Evolutionary conservation across 1,140 invertebrate species (phyloP), one percentile per base, ranked within the genome.

Genomic region (Euschistus heros): DNA sequence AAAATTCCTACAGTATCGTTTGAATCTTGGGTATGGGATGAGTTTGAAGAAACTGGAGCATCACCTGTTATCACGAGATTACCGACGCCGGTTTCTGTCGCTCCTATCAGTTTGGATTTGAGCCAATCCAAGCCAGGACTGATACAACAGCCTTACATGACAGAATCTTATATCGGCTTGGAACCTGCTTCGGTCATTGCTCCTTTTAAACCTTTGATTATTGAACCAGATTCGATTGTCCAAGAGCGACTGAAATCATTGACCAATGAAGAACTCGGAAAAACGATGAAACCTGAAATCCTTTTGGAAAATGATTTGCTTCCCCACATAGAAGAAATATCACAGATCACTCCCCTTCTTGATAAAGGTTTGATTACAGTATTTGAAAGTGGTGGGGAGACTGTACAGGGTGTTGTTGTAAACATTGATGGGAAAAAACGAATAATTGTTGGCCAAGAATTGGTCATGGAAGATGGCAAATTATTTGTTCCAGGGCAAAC

Each of bases 401-500:
- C 82, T 70, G 77, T 87, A 33, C 80, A 83, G 30, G 83, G 84
- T 52, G 73, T 86, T 2, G 81, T 81, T 52, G 72, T 88, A 27
- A 81, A 84, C 68, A 81, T 87, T 65, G 79, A 82, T 42, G 82
- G 84, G 66, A 84, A 83, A 0, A 77, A 81, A 7, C 84, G 83
- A 72, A 87, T 87, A 71, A 78, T 87, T 17, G 83, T 84, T 4
- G 86, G 85, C 27, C 83, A 84, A 74, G 62, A 62, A n/a, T 44
- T 69, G 15, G 46, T 50, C 15, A 67, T 52, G 26, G 54, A 15
- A 27, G 54, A 67, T 42, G 69, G 69, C 15, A 75, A 77, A 17
- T 75, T 81, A 63, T 91, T 89, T 74, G 81, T 86, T 59, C 86
- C 88, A 27, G 86, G 86, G 63, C 84, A 86, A 77, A 82, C 84